These are phyloP conservation scores for Poeciliopsis paucimaculata DNA, from an alignment of 2,797 vertebrate genomes.

Conservation along the genomic window DNA sequence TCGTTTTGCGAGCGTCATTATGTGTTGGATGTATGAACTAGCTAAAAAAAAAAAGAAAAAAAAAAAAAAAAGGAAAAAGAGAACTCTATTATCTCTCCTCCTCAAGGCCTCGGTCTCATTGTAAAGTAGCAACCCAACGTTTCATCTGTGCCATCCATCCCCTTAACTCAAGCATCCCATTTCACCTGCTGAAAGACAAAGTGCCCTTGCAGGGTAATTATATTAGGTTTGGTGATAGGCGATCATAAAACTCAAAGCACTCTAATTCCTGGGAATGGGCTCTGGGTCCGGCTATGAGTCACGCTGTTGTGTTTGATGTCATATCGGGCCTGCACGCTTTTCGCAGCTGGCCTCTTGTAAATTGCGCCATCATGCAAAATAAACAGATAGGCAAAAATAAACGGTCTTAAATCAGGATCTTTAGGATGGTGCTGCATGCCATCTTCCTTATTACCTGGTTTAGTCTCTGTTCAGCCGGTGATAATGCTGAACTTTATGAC, in stretches of 20 bases:
- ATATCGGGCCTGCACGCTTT: conserved; percentile 46
- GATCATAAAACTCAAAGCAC: conserved; percentile 85
- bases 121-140: conserved; percentile 48
- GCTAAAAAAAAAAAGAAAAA: not conserved
- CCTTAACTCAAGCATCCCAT: conserved; percentile 58
- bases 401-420: conserved; percentile 81
- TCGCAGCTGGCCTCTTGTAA: conserved; percentile 66
- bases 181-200: conserved; percentile 80
- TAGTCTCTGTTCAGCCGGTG: conserved; percentile 61
- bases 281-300: conserved; percentile 75
- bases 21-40: conserved; percentile 18
- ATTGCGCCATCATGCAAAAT: conserved; percentile 80
- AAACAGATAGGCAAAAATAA: conserved; percentile 77
- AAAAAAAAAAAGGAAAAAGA: too few relatives aligned
- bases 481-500: conserved; percentile 79
- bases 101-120: conserved; percentile 20
- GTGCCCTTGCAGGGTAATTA: conserved; percentile 86
- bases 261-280: conserved; percentile 85
- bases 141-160: conserved; percentile 30
- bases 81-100: conserved; percentile 43
- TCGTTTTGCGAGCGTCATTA: not conserved
- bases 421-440: conserved; percentile 61
- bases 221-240: conserved; percentile 81
- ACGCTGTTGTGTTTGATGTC: conserved; percentile 76
- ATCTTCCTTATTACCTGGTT: conserved; percentile 74